These are phyloP conservation scores for Ips typographus DNA, from an alignment of 1,140 invertebrate species.

Conservation along the genomic window DNA sequence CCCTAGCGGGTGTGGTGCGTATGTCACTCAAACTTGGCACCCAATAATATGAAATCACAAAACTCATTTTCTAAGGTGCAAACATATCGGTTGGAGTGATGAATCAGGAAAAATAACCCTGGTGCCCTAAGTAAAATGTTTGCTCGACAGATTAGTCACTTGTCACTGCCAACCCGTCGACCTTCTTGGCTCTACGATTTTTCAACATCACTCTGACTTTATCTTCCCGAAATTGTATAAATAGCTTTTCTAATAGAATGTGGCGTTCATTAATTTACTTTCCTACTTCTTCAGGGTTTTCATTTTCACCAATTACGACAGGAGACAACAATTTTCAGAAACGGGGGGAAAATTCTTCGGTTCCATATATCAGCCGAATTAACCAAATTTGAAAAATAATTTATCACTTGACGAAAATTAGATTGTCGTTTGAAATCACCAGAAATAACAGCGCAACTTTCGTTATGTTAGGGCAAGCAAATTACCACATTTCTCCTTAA, in stretches of 20 bases:
- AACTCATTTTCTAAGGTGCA: slow-evolving; percentile 30
- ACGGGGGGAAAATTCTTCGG: neutral
- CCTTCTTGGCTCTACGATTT: slow-evolving; percentile 22
- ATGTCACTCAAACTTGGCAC: slow-evolving; percentile 20
- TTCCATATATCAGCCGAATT: slow-evolving; percentile 8
- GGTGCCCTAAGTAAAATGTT: neutral
- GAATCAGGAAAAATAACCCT: slow-evolving; percentile 23
- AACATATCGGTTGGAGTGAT: slow-evolving; percentile 24
- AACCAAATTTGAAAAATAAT: slow-evolving; percentile 27
- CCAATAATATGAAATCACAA: slow-evolving; percentile 12
- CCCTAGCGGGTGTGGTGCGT: slow-evolving; percentile 10
- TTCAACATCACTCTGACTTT: slow-evolving; percentile 30
- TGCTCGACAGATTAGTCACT: slow-evolving; percentile 30
- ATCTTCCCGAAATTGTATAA: slow-evolving; percentile 33
- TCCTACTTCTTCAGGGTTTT: slow-evolving; percentile 5
- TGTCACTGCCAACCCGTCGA: slow-evolving; percentile 24
- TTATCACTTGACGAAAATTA: slow-evolving; percentile 23
- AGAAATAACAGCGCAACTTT: slow-evolving; percentile 20
- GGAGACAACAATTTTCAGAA: neutral
- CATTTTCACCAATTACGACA: slow-evolving; percentile 7
- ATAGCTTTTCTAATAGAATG: slow-evolving; percentile 29
- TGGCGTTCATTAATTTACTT: slow-evolving; percentile 26
- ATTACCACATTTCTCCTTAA: slow-evolving; percentile 18
- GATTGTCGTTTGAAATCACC: slow-evolving; percentile 14
- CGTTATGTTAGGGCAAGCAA: slow-evolving; percentile 13